Conservation (phyloP, 2,113 vertebrate species). For the Crotalus helleri region DNA sequence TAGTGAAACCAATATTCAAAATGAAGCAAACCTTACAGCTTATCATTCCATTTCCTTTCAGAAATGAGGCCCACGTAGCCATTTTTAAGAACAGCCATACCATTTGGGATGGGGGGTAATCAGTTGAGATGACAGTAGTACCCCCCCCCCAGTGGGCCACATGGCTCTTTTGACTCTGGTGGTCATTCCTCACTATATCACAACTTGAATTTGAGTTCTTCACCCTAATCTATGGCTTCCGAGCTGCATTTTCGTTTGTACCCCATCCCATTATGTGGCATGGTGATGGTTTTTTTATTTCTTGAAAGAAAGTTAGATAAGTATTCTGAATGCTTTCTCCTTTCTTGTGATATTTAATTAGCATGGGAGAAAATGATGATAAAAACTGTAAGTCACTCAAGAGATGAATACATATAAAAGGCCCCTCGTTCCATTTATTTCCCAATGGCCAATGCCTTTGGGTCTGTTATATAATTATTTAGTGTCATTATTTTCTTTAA, state of each 20-base stretch:
- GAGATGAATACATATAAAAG: not conserved
- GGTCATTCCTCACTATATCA: not conserved
- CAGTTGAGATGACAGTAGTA: not conserved
- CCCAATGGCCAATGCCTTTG: not conserved
- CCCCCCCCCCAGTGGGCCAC: not conserved
- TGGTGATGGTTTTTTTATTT: not conserved
- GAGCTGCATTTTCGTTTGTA: not conserved
- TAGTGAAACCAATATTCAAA: not conserved
- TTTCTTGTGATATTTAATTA: not conserved
- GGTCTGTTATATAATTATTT: not conserved
- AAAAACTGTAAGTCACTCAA: not conserved
- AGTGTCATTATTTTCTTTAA: not conserved
- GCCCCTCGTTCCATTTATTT: not conserved
- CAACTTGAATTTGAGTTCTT: not conserved
- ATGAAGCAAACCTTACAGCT: not conserved
- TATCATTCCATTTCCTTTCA: not conserved
- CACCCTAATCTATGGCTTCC: not conserved
- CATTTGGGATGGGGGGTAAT: not conserved
- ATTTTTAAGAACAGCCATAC: not conserved
- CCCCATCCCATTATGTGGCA: not conserved
- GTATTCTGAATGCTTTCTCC: not conserved
- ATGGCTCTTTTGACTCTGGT: not conserved
- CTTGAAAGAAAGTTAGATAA: not conserved
- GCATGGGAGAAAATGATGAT: slow-evolving; percentile 15
- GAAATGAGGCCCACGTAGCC: not conserved